phyloP scores from a whole-genome alignment of 2,888 invertebrate genomes.

The Leptinotarsa rubiginosa region DNA sequence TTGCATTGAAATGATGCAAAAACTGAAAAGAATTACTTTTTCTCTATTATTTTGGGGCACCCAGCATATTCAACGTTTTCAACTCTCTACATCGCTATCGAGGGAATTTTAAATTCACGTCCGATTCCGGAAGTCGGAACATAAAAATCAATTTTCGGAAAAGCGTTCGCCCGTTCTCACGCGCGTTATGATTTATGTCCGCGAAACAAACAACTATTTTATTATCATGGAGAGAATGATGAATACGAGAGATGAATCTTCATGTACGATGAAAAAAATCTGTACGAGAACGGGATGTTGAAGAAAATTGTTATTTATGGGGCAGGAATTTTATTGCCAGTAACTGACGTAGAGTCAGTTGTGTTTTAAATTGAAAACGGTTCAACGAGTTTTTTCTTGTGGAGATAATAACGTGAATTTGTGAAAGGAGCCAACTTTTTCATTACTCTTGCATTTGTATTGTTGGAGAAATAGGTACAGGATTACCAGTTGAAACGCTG shows the following conservation, averaged over 20 bases:
- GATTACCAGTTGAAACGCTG: no score
- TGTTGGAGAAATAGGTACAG: no score
- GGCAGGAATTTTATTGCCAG: background rate
- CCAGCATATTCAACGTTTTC: constrained; percentile 52
- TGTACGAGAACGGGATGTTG: background rate
- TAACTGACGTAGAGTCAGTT: no score
- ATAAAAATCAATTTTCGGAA: constrained; percentile 1
- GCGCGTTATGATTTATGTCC: constrained; percentile 7
- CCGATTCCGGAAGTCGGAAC: background rate
- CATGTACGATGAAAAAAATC: background rate
- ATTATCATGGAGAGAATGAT: constrained; percentile 10
- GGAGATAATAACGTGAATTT: no score
- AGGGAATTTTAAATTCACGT: background rate
- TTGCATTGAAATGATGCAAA: no score
- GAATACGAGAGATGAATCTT: constrained; percentile 8
- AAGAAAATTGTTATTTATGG: constrained; percentile 12
- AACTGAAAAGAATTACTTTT: no score
- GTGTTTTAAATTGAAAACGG: no score
- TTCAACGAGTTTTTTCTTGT: no score
- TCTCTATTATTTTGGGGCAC: no score
- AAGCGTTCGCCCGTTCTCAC: background rate
- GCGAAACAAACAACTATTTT: constrained; percentile 14
- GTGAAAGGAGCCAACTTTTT: no score
- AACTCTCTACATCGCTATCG: constrained; percentile 40
- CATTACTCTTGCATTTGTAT: no score